Conservation (phyloP, 2,797 vertebrate genomes). For the Coccyzus lansbergi region DNA sequence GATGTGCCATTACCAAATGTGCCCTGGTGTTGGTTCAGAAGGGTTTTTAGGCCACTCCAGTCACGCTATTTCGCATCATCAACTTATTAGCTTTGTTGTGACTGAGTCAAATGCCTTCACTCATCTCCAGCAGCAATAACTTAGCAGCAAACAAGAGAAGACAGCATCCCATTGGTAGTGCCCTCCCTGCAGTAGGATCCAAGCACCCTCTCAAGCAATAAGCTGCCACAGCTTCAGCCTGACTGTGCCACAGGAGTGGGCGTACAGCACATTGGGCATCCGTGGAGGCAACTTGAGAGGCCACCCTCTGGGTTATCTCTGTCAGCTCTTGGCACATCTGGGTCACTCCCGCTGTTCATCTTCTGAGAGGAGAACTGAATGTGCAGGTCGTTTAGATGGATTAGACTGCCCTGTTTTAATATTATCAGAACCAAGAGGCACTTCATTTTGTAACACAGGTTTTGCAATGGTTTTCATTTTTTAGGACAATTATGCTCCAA, state of each 20-base stretch:
- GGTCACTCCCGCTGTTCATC: not conserved
- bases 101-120: not conserved
- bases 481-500: not conserved
- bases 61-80: accelerated
- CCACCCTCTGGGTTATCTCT: not conserved
- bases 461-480: not conserved
- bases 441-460: not conserved
- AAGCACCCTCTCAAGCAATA: not conserved
- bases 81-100: not conserved
- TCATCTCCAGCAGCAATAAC: not conserved
- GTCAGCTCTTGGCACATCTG: not conserved
- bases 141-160: not conserved
- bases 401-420: not conserved
- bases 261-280: accelerated
- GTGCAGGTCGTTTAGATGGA: not conserved
- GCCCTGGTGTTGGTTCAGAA: not conserved
- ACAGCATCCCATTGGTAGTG: not conserved
- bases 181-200: not conserved
- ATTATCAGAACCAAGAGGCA: not conserved
- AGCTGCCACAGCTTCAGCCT: not conserved
- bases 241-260: not conserved
- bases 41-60: not conserved
- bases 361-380: not conserved
- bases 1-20: not conserved
- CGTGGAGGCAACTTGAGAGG: not conserved